phyloP scores from a whole-genome alignment of 1,140 invertebrate genomes.

The Galleria mellonella region DNA sequence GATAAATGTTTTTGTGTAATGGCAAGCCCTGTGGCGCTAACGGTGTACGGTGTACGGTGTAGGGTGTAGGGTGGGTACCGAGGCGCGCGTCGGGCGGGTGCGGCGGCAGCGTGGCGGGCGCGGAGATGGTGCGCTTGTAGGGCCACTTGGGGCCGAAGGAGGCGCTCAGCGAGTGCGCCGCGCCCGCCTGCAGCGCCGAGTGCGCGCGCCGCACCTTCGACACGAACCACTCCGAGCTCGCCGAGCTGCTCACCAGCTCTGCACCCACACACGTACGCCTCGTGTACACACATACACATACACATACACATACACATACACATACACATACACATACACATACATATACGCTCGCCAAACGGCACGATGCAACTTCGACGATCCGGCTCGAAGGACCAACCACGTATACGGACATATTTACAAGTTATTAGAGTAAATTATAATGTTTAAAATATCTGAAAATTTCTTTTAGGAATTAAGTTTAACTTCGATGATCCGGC shows the following conservation, averaged over 20 bases:
- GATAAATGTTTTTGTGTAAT: too few species aligned
- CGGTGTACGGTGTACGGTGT: constrained; percentile 87
- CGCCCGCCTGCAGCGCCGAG: constrained; percentile 87
- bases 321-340: too few species aligned
- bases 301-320: too few species aligned
- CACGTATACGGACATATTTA: too few species aligned
- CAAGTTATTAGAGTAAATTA: too few species aligned
- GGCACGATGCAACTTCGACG: too few species aligned
- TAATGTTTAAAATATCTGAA: too few species aligned
- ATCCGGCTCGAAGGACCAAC: too few species aligned
- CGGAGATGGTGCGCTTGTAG: constrained; percentile 95
- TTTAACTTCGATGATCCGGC: too few species aligned
- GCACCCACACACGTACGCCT: too few species aligned
- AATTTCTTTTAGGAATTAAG: too few species aligned
- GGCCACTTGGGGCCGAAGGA: constrained; percentile 96
- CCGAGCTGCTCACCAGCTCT: constrained; percentile 94
- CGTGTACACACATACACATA: not conserved
- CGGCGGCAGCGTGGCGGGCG: constrained; percentile 87
- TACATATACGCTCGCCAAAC: too few species aligned
- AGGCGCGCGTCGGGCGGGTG: constrained; percentile 85
- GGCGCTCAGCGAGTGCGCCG: constrained; percentile 89
- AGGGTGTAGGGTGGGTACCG: constrained; percentile 69
- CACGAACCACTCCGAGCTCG: constrained; percentile 91
- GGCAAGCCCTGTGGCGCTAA: constrained; percentile 92
- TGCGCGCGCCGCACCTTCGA: constrained; percentile 92